phyloP scores from a whole-genome alignment of 2,113 vertebrate species.

The Octodon degus region DNA sequence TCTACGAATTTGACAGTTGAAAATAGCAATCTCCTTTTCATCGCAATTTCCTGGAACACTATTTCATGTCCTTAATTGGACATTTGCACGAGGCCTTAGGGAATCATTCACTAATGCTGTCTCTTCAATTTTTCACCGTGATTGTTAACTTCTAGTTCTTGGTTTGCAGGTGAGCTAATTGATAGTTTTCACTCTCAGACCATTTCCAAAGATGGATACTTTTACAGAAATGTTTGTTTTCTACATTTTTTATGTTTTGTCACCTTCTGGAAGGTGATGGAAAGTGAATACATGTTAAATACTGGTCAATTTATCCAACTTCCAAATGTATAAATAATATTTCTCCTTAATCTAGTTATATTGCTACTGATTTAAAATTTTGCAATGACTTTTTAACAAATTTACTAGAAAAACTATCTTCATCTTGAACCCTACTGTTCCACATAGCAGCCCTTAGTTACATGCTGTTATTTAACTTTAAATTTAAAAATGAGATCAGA shows the following conservation, averaged over 20 bases:
- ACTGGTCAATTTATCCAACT: not conserved
- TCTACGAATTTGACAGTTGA: slow-evolving; percentile 6
- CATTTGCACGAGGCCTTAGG: not conserved
- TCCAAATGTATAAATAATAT: slow-evolving; percentile 13
- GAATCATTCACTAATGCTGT: not conserved
- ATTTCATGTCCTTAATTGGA: not conserved
- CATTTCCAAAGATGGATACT: slow-evolving; percentile 58
- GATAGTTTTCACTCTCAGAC: slow-evolving; percentile 47
- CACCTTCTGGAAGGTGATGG: slow-evolving; percentile 4
- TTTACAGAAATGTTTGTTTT: slow-evolving; percentile 18
- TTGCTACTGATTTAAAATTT: slow-evolving; percentile 35
- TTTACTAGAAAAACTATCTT: not conserved
- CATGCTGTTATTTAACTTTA: not conserved
- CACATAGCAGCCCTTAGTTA: not conserved
- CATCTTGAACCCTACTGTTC: too few relatives aligned
- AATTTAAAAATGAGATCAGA: not conserved
- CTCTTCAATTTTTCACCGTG: not conserved
- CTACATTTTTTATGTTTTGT: not conserved
- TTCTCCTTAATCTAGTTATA: not conserved
- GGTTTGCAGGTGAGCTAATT: slow-evolving; percentile 42
- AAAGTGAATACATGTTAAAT: not conserved
- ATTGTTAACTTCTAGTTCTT: not conserved
- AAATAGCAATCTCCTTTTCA: slow-evolving; percentile 14
- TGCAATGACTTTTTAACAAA: not conserved
- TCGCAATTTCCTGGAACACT: not conserved